Evolutionary conservation across 2,888 invertebrate species (phyloP), one percentile per base, ranked within the genome.

Genomic region (Gibbula magus): DNA sequence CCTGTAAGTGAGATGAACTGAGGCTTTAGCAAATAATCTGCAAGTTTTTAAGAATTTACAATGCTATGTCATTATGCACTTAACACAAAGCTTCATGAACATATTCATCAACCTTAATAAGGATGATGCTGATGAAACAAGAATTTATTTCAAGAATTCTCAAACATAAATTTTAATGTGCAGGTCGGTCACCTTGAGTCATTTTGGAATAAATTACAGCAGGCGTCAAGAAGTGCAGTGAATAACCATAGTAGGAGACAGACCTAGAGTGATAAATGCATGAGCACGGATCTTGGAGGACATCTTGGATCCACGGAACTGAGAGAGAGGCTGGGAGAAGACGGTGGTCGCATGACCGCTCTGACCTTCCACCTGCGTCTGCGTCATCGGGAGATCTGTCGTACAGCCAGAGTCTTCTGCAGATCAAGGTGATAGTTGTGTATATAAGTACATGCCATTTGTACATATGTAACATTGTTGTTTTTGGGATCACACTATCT

Each of bases 221-320:
- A 56, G n/a, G n/a, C 10, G 13, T 16, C 20, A 25, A 56, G 10
- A 52, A 25, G 7, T 25, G 22, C 13, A 25, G 20, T n/a, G n/a
- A 45, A 70, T n/a, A 13, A 20, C 18, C 7, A 70, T 45, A n/a
- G n/a, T n/a, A n/a, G n/a, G 10, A 0, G 22, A 82, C 88, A 88
- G 88, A 90, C 93, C 93, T 16, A 93, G 83, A 18, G 93, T 91
- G 16, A 93, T 87, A 78, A 93, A 93, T 16, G 93, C 93, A 85
- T 92, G 91, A 4, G 93, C 92, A 25, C 93, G 87, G 22, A 93
- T 83, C 56, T 86, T 85, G 73, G 82, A 85, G 1, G 91, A 89
- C 89, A 92, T 91, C 25, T 81, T 86, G 5, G 90, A 91, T 8
- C 91, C 92, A 20, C 88, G 77, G 84, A 92, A 92, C 86, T 92